Base-by-base conservation (phyloP, 35 echinoderm and acorn worm genomes). In the Heliocidaris tuberculata region DNA sequence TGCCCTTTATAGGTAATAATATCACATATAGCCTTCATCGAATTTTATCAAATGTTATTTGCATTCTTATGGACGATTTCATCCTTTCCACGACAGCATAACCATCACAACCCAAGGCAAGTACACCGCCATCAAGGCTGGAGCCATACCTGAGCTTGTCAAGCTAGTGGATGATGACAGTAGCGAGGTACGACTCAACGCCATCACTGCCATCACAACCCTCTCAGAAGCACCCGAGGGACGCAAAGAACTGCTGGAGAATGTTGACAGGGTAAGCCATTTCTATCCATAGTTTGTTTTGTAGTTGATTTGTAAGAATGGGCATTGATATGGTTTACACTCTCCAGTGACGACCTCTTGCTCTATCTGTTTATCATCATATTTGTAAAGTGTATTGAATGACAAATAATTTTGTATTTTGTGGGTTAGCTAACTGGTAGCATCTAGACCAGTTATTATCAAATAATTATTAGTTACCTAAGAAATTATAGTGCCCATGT, bases 181-280 rank as follows among this genome's bases (percentile, higher is more conserved):
- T 85, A 99, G 98, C 35, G 98, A 99, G 61, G 98, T 99, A 47
- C 87, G 98, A 11, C 94, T 99, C 52, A 99, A 99, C 86, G 95
- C 96, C 17, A 97, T 99, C 95, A 99, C 97, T n/a, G 98, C 98
- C 16, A 99, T 99, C 13, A 99, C 98, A 9, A 97, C 96, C n/a
- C 85, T 99, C 7, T 99, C 98, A 86, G 98, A 97, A 32, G 96
- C 98, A 50, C 98, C 98, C 11, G 95, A 97, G 90, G 98, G 96
- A 93, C 90, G 98, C 8, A 42, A 94, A 85, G 96, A 94, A 49
- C 42, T 99, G 42, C 95, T 99, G 19, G 95, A 97, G 32, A 93
- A 97, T 94, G 98, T 99, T 15, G 94, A 97, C 30, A 96, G 65
- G 90, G 98, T 99, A 94, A 99, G 95, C 86, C 32, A 50, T 4